A percentile compares a stretch with the other conserved stretches of the same genome.
These are phyloP conservation scores for Pseudochirops cupreus DNA, from an alignment of 2,797 vertebrate genomes.

Conservation along the genomic window DNA sequence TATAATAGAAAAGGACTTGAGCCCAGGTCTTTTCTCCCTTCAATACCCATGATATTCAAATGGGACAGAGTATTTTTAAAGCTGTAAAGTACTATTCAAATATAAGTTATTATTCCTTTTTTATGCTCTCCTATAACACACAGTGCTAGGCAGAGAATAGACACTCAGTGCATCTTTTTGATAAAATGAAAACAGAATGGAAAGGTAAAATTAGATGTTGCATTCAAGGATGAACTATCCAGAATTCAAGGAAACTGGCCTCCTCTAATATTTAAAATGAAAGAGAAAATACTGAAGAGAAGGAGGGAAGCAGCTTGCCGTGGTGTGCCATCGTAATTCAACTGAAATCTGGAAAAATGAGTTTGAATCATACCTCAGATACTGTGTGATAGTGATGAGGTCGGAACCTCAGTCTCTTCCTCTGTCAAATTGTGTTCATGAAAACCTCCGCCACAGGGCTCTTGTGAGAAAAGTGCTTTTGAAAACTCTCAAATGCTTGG, in stretches of 20 bases:
- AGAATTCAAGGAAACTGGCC: conserved; percentile 16
- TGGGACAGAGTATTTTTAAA: background rate
- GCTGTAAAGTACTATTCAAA: background rate
- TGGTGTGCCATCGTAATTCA: background rate
- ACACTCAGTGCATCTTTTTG: background rate
- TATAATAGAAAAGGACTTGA: background rate
- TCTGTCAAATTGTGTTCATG: background rate
- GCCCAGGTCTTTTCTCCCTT: background rate
- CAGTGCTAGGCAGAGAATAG: background rate
- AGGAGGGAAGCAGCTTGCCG: background rate
- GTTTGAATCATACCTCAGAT: background rate
- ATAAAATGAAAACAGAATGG: background rate
- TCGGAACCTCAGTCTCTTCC: background rate
- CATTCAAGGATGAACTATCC: background rate
- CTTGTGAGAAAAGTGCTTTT: background rate
- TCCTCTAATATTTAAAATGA: background rate
- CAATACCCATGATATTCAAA: background rate
- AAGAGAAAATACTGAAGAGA: too few relatives aligned
- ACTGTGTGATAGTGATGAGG: background rate
- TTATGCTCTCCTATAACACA: background rate
- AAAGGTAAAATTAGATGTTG: conserved; percentile 17
- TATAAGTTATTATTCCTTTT: background rate
- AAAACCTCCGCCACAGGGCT: background rate
- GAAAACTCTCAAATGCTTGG: background rate
- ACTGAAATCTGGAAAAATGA: background rate